A percentile compares a stretch with the other conserved stretches of the same genome.
These are phyloP conservation scores for Astreopora myriophthalma DNA, from an alignment of 64 coral and sea anemone species.

Conservation along the genomic window DNA sequence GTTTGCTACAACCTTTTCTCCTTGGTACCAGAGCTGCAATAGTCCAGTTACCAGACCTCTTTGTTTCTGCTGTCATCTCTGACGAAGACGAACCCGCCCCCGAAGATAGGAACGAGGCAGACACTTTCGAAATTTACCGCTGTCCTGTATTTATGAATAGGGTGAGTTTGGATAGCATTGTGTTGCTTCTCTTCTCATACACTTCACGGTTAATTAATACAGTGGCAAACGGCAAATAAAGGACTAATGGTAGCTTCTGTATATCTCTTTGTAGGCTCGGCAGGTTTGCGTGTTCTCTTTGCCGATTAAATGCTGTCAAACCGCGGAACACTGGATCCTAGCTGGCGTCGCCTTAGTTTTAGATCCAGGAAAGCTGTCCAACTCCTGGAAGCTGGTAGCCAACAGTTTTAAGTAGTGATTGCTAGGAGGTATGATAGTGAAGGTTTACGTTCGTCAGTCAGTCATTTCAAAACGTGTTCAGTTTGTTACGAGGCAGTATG, in stretches of 20 bases:
- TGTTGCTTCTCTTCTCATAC: too few relatives aligned
- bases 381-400: slow-evolving; percentile 55
- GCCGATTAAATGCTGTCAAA: slow-evolving; percentile 45
- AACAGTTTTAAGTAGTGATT: slow-evolving; percentile 12
- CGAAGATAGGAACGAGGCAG: neutral
- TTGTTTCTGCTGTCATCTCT: slow-evolving; percentile 30
- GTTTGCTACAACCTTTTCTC: neutral
- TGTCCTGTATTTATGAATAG: slow-evolving; percentile 79
- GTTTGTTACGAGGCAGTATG: neutral
- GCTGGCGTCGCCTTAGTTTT: slow-evolving; percentile 64
- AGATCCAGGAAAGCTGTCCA: slow-evolving; percentile 53
- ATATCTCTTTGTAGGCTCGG: slow-evolving; percentile 31
- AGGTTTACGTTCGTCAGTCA: neutral
- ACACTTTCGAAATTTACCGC: slow-evolving; percentile 35
- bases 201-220: too few relatives aligned
- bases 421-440: neutral
- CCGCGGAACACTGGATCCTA: slow-evolving; percentile 59
- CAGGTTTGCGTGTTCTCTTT: slow-evolving; percentile 56
- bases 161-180: neutral
- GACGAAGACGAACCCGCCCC: neutral
- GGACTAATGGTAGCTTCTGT: neutral
- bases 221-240: neutral
- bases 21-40: neutral
- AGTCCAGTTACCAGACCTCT: slow-evolving; percentile 38
- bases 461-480: neutral